Percentiles rank a stretch among this genome's conserved stretches.
Conservation (phyloP, 2,888 invertebrate species). For the Drosophila barbarae region DNA sequence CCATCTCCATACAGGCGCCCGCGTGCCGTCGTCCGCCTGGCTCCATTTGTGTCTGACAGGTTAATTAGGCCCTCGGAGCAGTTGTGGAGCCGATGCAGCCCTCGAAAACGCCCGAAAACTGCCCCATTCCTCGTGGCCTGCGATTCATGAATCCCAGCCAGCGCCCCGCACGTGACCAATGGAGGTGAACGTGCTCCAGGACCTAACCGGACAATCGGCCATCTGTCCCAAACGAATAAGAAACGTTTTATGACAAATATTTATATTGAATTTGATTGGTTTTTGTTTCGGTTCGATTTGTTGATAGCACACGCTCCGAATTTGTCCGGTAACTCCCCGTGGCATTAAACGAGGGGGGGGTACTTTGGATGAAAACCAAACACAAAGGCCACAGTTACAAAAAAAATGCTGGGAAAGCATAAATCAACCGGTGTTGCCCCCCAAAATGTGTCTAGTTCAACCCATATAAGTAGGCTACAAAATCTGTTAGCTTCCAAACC, state of each 20-base stretch:
- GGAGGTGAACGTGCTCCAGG: conserved; percentile 12
- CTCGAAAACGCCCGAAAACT: background rate
- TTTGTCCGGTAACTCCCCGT: conserved; percentile 3
- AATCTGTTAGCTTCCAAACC: background rate
- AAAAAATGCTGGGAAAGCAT: background rate
- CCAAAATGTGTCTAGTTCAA: background rate
- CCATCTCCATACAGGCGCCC: conserved; percentile 15
- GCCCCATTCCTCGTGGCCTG: background rate
- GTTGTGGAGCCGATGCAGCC: conserved; percentile 1
- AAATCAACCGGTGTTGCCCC: conserved; percentile 1
- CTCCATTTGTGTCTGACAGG: conserved; percentile 52
- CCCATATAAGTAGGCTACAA: background rate
- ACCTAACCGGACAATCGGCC: conserved; percentile 8
- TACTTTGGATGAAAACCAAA: background rate
- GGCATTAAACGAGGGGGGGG: background rate
- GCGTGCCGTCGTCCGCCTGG: conserved; percentile 12
- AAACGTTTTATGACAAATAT: conserved; percentile 39
- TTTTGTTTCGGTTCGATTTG: conserved; percentile 44
- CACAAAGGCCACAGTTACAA: background rate
- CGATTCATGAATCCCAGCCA: conserved; percentile 12
- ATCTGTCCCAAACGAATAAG: conserved; percentile 15
- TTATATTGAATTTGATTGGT: conserved; percentile 52
- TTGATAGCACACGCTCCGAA: conserved; percentile 42
- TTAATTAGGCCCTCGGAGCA: conserved; percentile 53
- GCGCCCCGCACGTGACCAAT: conserved; percentile 24